Percentiles rank a stretch among this genome's conserved stretches.
Evolutionary conservation across 2,888 invertebrate genomes (phyloP).

Genomic region (Drosophila helvetica): DNA sequence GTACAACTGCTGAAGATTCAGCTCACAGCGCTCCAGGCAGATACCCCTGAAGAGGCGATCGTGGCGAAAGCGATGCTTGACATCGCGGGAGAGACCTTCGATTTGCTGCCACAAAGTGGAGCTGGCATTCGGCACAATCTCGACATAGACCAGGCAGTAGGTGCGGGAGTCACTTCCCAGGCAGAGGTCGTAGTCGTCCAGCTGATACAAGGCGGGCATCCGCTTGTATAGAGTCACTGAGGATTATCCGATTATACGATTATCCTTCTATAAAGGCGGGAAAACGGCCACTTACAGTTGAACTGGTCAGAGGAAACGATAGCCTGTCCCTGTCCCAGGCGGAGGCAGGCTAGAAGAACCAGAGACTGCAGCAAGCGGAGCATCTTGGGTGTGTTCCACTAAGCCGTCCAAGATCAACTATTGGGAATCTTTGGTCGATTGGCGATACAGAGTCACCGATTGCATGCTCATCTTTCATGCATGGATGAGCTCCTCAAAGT

Average conservation of each 20-base stretch:
- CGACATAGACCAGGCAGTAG: constrained; percentile 79
- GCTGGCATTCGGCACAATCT: constrained; percentile 70
- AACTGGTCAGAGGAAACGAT: constrained; percentile 37
- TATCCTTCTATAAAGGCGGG: not conserved
- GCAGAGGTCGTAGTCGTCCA: constrained; percentile 82
- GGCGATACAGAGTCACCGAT: constrained; percentile 11
- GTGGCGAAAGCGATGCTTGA: constrained; percentile 71
- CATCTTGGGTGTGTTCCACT: constrained; percentile 21
- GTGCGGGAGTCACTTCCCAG: constrained; percentile 84
- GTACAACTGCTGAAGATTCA: constrained; percentile 50
- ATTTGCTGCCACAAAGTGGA: constrained; percentile 76
- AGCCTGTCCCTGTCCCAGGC: not conserved
- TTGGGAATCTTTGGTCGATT: constrained; percentile 14
- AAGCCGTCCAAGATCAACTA: constrained; percentile 46
- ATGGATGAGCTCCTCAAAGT: constrained; percentile 47
- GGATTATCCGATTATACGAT: not conserved
- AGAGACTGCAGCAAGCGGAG: constrained; percentile 3
- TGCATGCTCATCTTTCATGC: constrained; percentile 56
- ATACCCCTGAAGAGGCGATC: constrained; percentile 79
- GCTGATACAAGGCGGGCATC: constrained; percentile 74
- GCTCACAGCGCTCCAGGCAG: constrained; percentile 73
- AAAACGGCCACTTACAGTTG: constrained; percentile 52
- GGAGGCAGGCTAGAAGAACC: constrained; percentile 8
- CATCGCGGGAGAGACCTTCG: constrained; percentile 60
- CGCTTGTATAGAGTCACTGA: constrained; percentile 70